Base-by-base conservation (phyloP, 2,888 invertebrate species). In the Dastarcus helophoroides region DNA sequence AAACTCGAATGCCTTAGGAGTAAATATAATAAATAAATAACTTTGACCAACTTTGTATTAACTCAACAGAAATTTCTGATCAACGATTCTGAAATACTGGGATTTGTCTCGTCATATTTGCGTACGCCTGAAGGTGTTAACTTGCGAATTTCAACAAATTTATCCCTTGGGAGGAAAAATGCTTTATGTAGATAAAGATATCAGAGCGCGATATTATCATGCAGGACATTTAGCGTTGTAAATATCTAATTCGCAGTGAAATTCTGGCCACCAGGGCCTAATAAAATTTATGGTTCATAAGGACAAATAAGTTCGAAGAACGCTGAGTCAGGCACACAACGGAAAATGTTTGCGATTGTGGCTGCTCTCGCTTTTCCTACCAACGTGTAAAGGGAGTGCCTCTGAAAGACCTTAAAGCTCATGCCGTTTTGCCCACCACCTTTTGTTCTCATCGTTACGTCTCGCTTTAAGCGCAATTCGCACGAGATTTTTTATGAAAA, bases 211-310 rank as follows among this genome's bases (percentile, higher is more conserved):
- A 36, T 37, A 39, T 39, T 39, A 31, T 39, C 37, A 39, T 39
- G 39, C 39, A 39, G 32, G 33, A 37, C 37, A 39, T 39, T 39
- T 39, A 39, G 34, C 39, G 31, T 28, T 28, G 37, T 34, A 36
- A 37, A 37, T 39, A 37, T 35, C 36, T 37, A 35, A 39, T 37
- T 37, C 36, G 21, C 32, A 32, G 36, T 37, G 35, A 37, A 39
- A 37, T 37, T 39, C 35, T 22, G 32, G 22, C 32, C 37, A 26
- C 35, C 27, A 30, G 37, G 32, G 39, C 23, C 32, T 39, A 37
- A 35, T 39, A 36, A 39, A 37, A 39, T 35, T 39, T 39, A 39
- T 37, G 34, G 37, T 35, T 39, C 37, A 39, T 37, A 35, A 39
- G 37, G 37, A 37, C 29, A 39, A 39, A 33, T 32, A 35, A 35